Evolutionary conservation across 2,888 invertebrate species (phyloP), one percentile per base, ranked within the genome.

Genomic region (Eristalis tenax): DNA sequence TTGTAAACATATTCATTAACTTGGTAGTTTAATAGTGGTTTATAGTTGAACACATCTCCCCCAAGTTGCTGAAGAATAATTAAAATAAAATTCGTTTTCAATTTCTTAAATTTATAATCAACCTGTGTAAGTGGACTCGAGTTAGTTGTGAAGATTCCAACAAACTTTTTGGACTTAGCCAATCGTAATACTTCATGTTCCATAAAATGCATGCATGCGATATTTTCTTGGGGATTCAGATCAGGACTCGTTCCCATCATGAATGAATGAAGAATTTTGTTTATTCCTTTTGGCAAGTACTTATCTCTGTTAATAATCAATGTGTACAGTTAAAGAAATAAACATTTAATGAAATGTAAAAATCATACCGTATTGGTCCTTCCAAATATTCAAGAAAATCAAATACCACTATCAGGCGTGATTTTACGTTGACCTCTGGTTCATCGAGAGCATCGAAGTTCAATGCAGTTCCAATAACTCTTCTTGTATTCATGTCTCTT

Each of bases 91-190:
- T 5, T 0, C 4, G 10, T 23, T 18, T 1, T 63, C 10, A 50
- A 18, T 22, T 15, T 35, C 11, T 32, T 63, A 6, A n/a, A 38
- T 35, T 13, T 26, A 50, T 18, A 88, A 97, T 97, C 95, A 88
- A 97, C 97, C 95, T 97, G 97, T 32, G 98, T 98, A n/a, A 98
- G 93, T 0, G 97, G 97, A 90, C 96, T 97, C 28, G 97, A 97
- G 91, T 98, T 98, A 3, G 97, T 97, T 1, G 98, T 97, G 89
- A 98, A 95, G 32, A 98, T 96, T 0, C 97, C 97, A 0, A 93
- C 93, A 91, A 96, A 98, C 8, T 94, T 93, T 75, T 95, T 94
- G 1, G 94, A 93, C 79, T 94, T 94, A 0, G 97, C 97, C 11
- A 97, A 89, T 64, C 94, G 93, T 88, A 97, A 92, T 4, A 96